Conservation (phyloP, 2,113 vertebrate genomes). For the Bubo scandiacus region DNA sequence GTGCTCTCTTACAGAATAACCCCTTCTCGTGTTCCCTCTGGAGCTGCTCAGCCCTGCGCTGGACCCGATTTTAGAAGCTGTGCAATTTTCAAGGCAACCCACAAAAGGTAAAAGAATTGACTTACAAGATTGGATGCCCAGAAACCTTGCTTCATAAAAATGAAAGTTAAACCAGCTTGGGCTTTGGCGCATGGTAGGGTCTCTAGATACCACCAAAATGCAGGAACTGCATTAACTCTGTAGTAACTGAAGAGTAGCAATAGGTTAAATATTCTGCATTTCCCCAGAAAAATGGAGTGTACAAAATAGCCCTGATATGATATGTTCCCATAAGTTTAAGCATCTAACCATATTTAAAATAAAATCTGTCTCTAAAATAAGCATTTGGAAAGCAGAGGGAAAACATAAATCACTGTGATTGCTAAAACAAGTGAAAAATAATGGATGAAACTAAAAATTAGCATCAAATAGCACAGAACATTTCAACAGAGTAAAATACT, state of each 20-base stretch:
- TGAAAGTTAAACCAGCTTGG: neutral
- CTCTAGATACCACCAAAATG: neutral
- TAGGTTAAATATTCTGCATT: neutral
- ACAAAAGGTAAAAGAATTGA: neutral
- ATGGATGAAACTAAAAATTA: neutral
- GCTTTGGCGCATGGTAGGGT: neutral
- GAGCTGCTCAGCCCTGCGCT: neutral
- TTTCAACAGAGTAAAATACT: neutral
- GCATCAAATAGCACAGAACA: neutral
- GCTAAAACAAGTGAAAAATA: conserved; percentile 6
- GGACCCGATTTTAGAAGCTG: neutral
- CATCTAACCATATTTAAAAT: neutral
- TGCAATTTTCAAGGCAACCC: neutral
- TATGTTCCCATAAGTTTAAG: neutral
- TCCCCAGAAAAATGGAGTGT: neutral
- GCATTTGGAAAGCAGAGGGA: neutral
- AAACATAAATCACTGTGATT: conserved; percentile 23
- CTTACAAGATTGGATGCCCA: neutral
- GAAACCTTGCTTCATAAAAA: neutral
- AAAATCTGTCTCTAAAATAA: conserved; percentile 15
- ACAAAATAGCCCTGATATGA: neutral
- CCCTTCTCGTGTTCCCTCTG: neutral
- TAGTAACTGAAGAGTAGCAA: neutral
- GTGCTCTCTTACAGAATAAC: neutral
- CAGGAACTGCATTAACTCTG: neutral